A percentile compares a stretch with the other conserved stretches of the same genome.
Evolutionary conservation across 2,797 vertebrate species (phyloP).

Genomic region (Limnodromus scolopaceus): DNA sequence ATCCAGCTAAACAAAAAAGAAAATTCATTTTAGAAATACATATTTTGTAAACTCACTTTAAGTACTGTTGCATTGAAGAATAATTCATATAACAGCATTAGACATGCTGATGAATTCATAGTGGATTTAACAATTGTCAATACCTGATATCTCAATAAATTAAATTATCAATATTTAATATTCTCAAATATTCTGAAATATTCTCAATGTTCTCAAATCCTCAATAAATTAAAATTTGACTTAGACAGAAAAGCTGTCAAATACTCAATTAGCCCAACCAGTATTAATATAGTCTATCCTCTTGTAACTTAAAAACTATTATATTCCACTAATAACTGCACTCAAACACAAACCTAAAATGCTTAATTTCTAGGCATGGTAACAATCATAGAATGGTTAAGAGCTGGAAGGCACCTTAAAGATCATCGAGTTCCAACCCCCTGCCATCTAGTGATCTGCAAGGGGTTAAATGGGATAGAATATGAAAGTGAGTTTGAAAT

Average conservation of each 20-base stretch:
- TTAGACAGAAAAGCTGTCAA: neutral
- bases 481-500: neutral
- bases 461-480: neutral
- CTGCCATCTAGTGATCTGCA: neutral
- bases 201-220: too few species aligned
- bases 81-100: neutral
- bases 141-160: neutral
- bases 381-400: neutral
- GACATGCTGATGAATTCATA: neutral
- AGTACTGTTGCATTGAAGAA: neutral
- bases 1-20: slow-evolving; percentile 85
- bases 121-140: neutral
- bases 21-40: neutral
- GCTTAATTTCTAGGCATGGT: neutral
- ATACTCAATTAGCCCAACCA: neutral
- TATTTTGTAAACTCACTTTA: neutral
- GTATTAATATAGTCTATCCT: neutral
- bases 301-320: neutral
- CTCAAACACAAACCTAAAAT: neutral
- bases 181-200: too few species aligned
- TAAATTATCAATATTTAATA: neutral
- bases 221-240: neutral
- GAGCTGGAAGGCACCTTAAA: too few species aligned
- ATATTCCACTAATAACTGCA: neutral
- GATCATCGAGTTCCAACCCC: too few species aligned